Percentiles rank a stretch among this genome's conserved stretches.
These are phyloP conservation scores for Dermatophagoides farinae DNA, from an alignment of 1,140 invertebrate species.

Conservation along the genomic window DNA sequence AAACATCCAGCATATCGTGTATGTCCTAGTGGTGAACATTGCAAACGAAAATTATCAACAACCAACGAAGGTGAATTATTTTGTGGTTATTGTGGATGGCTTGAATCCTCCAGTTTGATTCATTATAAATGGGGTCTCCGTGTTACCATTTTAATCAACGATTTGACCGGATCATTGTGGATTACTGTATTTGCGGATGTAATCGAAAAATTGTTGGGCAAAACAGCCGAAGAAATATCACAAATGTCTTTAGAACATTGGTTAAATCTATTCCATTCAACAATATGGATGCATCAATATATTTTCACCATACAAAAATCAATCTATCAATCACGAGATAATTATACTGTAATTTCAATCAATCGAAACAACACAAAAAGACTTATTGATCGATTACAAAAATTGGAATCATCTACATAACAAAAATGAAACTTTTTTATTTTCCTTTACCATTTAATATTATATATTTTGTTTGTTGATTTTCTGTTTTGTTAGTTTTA, in stretches of 20 bases:
- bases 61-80: constrained; percentile 53
- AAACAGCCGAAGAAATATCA: constrained; percentile 18
- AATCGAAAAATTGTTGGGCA: constrained; percentile 54
- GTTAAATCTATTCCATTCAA: not conserved
- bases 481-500: too few relatives aligned
- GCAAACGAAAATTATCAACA: constrained; percentile 72
- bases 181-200: constrained; percentile 69
- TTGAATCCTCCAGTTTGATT: constrained; percentile 41
- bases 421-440: too few relatives aligned
- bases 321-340: not conserved
- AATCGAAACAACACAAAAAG: too few relatives aligned
- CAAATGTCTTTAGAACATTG: constrained; percentile 11
- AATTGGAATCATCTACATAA: too few relatives aligned
- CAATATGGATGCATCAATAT: not conserved
- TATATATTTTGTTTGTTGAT: too few relatives aligned
- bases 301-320: not conserved
- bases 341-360: too few relatives aligned
- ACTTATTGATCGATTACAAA: too few relatives aligned
- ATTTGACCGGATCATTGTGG: constrained; percentile 59
- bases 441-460: too few relatives aligned
- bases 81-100: constrained; percentile 86
- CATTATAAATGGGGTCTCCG: constrained; percentile 70
- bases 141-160: constrained; percentile 49
- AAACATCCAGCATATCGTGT: constrained; percentile 32
- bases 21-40: constrained; percentile 57